Evolutionary conservation across 2,888 invertebrate species (phyloP), one percentile per base, ranked within the genome.

Genomic region (Cephus pulcher): DNA sequence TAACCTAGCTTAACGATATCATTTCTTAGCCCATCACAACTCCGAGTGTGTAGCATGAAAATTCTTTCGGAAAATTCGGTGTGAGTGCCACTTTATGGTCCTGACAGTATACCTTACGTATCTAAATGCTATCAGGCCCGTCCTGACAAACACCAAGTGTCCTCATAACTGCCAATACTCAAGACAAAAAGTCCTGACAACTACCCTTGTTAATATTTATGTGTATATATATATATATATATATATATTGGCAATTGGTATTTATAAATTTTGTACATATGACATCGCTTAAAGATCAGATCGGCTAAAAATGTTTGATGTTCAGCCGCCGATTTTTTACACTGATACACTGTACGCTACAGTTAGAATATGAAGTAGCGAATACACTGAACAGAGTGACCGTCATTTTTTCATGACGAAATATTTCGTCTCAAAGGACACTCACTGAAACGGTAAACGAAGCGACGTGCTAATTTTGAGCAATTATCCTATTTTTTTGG

Each of bases 341-440:
- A 56, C 56, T 9, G 56, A 56, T 56, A 56, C 6, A 9, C 23
- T 56, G 23, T 9, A 23, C 56, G 6, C 2, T 32, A 71, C 12
- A n/a, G 71, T 71, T 71, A 32, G 71, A 71, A 71, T 71, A 71
- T 71, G 34, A 71, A 71, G 23, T 56, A 15, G 23, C 56, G 56
- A 56, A 56, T 56, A 56, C 56, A 23, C 9, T 23, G 56, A 23
- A 23, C 1, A 6, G 9, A 56, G 32, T 32, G 32, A 71, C 71
- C 33, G 32, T 71, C 71, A 32, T 32, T 11, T 71, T 56, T 23
- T 23, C 15, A 56, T 23, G 9, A 56, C 56, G 56, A 23, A 23
- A 56, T 9, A 56, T 23, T 56, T 56, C 56, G 56, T 23, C 9
- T 9, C 56, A 56, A 56, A 56, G 56, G 23, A 23, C 56, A 56